phyloP scores from a whole-genome alignment of 2,888 invertebrate genomes.

The Sarcophaga caerulescens region DNA sequence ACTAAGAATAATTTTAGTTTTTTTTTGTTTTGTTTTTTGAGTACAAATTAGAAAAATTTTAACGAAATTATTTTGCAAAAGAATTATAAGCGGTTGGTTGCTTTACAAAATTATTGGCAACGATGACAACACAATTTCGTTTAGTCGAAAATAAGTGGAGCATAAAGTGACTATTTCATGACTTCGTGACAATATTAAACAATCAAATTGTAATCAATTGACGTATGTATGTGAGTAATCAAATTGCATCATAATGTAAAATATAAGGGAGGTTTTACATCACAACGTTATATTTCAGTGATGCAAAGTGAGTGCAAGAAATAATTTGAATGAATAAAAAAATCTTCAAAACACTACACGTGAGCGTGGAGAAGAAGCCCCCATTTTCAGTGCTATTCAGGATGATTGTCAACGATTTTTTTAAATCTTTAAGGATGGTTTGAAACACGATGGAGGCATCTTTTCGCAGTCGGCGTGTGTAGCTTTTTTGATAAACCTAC shows the following conservation, averaged over 20 bases:
- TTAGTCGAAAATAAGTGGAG: slow-evolving; percentile 7
- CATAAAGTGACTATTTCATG: not conserved
- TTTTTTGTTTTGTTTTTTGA: not conserved
- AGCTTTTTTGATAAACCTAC: too few species aligned
- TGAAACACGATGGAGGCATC: too few species aligned
- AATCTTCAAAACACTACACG: too few species aligned
- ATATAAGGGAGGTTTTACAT: too few species aligned
- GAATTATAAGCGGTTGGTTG: not conserved
- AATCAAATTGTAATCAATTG: not conserved
- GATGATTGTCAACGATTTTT: too few species aligned
- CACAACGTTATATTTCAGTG: too few species aligned
- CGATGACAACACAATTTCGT: not conserved
- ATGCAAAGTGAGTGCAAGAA: too few species aligned
- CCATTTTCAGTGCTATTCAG: too few species aligned
- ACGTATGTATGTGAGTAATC: not conserved
- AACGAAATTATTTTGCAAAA: not conserved
- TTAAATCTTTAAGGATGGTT: too few species aligned
- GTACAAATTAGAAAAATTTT: not conserved
- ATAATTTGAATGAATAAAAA: too few species aligned
- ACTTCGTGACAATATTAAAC: not conserved
- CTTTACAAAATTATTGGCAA: not conserved
- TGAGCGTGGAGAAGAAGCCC: too few species aligned
- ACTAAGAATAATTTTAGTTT: not conserved
- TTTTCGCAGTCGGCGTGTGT: too few species aligned
- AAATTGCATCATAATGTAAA: not conserved